phyloP scores from a whole-genome alignment of 2,888 invertebrate species.

The Lapara coniferarum region DNA sequence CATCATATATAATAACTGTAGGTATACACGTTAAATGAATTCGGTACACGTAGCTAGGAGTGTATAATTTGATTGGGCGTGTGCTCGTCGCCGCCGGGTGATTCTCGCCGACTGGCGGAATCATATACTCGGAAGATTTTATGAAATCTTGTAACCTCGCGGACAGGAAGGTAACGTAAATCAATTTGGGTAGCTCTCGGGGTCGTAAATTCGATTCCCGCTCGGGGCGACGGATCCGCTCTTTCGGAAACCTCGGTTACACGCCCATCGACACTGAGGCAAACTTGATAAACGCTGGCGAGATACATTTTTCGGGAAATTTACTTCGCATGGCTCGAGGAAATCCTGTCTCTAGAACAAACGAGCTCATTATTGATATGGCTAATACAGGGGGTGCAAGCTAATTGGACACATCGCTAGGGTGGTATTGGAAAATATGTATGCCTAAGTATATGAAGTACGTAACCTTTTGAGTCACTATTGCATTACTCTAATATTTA shows the following conservation, averaged over 20 bases:
- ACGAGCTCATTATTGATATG: neutral
- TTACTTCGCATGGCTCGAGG: neutral
- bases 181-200: slow-evolving; percentile 74
- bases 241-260: slow-evolving; percentile 62
- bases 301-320: slow-evolving; percentile 51
- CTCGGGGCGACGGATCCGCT: slow-evolving; percentile 62
- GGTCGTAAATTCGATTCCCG: slow-evolving; percentile 79
- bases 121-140: slow-evolving; percentile 35
- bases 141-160: slow-evolving; percentile 57
- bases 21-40: neutral
- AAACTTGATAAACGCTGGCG: slow-evolving; percentile 65
- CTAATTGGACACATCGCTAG: neutral
- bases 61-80: slow-evolving; percentile 9
- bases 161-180: slow-evolving; percentile 66
- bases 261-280: slow-evolving; percentile 61
- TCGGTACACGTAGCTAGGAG: neutral
- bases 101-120: slow-evolving; percentile 16
- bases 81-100: slow-evolving; percentile 14
- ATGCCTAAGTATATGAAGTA: too few relatives aligned
- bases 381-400: neutral
- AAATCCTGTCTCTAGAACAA: neutral
- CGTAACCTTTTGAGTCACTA: too few relatives aligned
- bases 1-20: too few relatives aligned
- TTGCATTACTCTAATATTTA: too few relatives aligned
- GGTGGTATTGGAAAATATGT: neutral